Conservation (phyloP, 2,797 vertebrate genomes). For the Acrocephalus scirpaceus region DNA sequence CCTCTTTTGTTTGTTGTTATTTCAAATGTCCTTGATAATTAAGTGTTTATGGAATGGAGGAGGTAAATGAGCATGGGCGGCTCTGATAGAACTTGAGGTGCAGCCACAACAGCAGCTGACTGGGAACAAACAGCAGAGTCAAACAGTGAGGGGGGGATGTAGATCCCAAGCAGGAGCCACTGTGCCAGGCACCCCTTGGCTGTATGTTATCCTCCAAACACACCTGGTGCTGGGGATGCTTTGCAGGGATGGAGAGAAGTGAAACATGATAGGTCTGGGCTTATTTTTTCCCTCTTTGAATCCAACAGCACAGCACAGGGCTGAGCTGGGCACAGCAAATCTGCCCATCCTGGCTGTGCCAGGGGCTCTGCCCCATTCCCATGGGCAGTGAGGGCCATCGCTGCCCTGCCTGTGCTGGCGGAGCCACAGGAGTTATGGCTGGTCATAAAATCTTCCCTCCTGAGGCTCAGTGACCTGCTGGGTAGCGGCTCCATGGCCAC, state of each 20-base stretch:
- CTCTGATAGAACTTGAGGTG: not conserved
- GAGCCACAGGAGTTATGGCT: not conserved
- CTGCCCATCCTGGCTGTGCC: fast-evolving
- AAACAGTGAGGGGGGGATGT: not conserved
- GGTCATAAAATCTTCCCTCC: not conserved
- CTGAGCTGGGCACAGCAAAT: not conserved
- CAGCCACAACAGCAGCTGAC: not conserved
- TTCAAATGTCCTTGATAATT: constrained; percentile 14
- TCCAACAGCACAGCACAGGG: not conserved
- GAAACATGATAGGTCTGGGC: not conserved
- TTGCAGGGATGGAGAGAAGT: not conserved
- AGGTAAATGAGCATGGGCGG: not conserved
- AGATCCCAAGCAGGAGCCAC: not conserved
- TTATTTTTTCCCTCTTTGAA: not conserved
- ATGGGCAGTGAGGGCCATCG: fast-evolving
- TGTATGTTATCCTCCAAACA: not conserved
- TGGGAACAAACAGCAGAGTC: not conserved
- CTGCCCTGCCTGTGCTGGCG: not conserved
- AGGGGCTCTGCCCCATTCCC: not conserved
- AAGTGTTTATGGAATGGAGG: not conserved
- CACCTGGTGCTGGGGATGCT: not conserved
- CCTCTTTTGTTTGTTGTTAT: not conserved
- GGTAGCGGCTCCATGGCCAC: not conserved
- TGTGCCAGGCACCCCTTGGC: not conserved
- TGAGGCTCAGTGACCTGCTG: not conserved